A percentile compares a stretch with the other conserved stretches of the same genome.
These are phyloP conservation scores for Protobothrops mucrosquamatus DNA, from an alignment of 2,113 vertebrate species.

Conservation along the genomic window DNA sequence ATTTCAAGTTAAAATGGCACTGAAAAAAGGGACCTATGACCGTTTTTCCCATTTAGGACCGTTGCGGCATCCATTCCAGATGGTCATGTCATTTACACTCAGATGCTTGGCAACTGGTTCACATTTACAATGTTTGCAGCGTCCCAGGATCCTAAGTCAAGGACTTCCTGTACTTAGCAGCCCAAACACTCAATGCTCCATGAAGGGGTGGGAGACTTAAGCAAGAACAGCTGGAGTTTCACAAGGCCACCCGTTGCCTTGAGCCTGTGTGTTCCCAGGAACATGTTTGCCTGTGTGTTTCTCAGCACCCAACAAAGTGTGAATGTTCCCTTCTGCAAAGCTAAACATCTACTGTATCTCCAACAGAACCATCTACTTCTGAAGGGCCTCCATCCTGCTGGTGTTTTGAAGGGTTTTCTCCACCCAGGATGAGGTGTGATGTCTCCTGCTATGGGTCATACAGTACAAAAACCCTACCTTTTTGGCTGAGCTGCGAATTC, in stretches of 20 bases:
- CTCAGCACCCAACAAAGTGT: neutral
- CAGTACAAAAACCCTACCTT: conserved; percentile 72
- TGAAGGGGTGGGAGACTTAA: neutral
- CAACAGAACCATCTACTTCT: neutral
- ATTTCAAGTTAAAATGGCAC: neutral
- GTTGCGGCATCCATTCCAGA: neutral
- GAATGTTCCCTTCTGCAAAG: neutral
- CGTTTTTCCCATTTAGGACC: neutral
- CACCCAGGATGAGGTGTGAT: neutral
- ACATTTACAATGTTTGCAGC: neutral
- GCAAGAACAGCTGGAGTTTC: neutral
- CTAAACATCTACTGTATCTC: neutral
- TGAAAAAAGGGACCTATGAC: neutral
- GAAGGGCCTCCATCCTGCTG: neutral
- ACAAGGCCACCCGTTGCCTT: neutral
- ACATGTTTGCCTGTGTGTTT: neutral
- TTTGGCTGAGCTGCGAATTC: conserved; percentile 95
- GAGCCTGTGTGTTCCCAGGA: neutral
- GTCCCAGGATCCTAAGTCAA: neutral
- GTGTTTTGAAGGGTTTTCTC: neutral
- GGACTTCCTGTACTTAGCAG: too few species aligned
- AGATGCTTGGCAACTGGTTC: neutral
- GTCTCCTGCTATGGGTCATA: neutral
- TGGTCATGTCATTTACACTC: neutral
- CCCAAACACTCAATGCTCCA: neutral